A percentile compares a stretch with the other conserved stretches of the same genome.
Evolutionary conservation across 2,888 invertebrate genomes (phyloP).

Genomic region (Athalia rosae): DNA sequence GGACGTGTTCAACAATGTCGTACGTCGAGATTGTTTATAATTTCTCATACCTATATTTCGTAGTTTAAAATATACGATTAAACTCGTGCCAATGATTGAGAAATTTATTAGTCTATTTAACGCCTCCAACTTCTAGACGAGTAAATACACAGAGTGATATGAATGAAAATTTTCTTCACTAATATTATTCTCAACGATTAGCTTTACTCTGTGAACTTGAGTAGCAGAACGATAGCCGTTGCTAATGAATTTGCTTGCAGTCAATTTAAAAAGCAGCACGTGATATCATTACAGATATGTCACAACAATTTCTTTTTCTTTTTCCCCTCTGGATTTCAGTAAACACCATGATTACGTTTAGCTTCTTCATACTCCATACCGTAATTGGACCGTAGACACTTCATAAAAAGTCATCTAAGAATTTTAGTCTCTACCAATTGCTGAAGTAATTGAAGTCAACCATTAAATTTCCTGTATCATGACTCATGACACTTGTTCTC

Average conservation of each 20-base stretch:
- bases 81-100: no score
- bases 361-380: neutral
- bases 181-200: neutral
- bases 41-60: neutral
- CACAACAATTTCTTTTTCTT: no score
- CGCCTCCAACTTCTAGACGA: no score
- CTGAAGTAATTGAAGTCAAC: neutral
- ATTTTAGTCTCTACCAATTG: slow-evolving; percentile 5
- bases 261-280: neutral
- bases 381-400: neutral
- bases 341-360: slow-evolving; percentile 2
- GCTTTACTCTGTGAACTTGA: neutral
- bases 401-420: neutral
- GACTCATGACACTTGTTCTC: slow-evolving; percentile 18
- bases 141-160: neutral
- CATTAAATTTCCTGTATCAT: slow-evolving; percentile 14
- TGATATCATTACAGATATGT: neutral
- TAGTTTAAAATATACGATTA: no score
- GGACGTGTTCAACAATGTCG: neutral
- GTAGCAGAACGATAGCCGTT: neutral
- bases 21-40: neutral
- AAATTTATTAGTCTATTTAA: no score
- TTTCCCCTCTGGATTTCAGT: neutral
- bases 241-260: neutral
- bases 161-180: neutral